Base-by-base conservation (phyloP, 64 coral and sea anemone genomes). In the Porites lutea region DNA sequence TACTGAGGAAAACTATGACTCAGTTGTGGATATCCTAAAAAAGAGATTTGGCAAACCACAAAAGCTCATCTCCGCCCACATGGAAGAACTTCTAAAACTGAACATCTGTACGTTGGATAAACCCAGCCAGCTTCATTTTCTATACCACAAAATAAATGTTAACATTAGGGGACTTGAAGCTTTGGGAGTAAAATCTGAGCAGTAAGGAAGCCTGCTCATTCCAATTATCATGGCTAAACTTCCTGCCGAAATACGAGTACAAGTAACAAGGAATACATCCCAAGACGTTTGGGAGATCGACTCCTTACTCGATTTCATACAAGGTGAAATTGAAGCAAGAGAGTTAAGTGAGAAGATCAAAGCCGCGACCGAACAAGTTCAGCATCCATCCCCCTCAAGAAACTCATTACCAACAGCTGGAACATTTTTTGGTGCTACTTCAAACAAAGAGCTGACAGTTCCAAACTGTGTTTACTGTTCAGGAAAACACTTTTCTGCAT, bases 401-500 rank as follows among this genome's bases (percentile, higher is more conserved):
- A 53, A n/a, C 27, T 46, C 53, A 55, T 11, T 11, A 7, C 11
- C 48, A 20, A 71, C 68, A 71, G 21, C 68, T 71, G 68, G 68
- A 21, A 21, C 68, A n/a, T 71, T 71, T 23, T 9, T 71, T 21
- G 27, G 27, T 37, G 19, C 21, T 18, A 22, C 22, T 18, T 21
- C 68, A 71, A 55, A 55, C 11, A 7, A n/a, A 71, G 5, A n/a
- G 5, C 8, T 43, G 68, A 18, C n/a, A 54, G 7, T 64, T 8
- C 84, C 84, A 16, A 53, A 65, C 52, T 92, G 90, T 13, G 79
- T 47, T 46, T 92, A 72, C 69, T 92, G 80, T 72, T 51, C 54
- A 47, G 90, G 72, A 52, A 59, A 57, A 19, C 79, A 92, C 60
- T 92, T 72, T 59, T 93, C 91, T 13, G 65, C 91, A 14, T 93